Percentiles rank a stretch among this genome's conserved stretches.
Conservation (phyloP, 2,113 vertebrate species). For the Nicator chloris region DNA sequence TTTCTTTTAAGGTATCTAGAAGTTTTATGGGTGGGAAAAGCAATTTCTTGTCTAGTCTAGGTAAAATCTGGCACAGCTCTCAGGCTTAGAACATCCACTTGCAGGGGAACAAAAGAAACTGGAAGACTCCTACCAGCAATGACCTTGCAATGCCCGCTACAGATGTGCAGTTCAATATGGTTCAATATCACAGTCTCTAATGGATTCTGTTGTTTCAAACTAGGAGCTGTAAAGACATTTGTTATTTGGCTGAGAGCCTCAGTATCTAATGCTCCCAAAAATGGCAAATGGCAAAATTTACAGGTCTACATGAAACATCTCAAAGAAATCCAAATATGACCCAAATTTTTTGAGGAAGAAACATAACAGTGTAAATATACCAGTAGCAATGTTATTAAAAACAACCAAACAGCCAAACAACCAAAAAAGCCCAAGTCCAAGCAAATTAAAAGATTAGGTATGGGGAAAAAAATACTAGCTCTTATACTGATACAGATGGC, state of each 20-base stretch:
- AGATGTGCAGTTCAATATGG: background rate
- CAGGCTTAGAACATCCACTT: background rate
- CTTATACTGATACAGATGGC: background rate
- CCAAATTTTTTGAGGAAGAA: background rate
- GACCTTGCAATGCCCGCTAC: background rate
- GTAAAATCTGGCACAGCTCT: background rate
- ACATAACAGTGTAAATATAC: background rate
- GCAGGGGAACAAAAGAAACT: background rate
- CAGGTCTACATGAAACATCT: background rate
- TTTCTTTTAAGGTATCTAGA: background rate
- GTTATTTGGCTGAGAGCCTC: background rate
- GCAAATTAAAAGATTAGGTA: background rate
- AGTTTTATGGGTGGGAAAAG: background rate
- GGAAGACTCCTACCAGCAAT: background rate
- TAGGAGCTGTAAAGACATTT: background rate
- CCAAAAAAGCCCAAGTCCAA: background rate
- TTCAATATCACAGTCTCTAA: background rate
- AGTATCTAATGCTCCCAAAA: background rate
- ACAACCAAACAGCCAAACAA: background rate
- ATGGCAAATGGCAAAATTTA: background rate
- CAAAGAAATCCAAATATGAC: background rate
- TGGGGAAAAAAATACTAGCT: background rate
- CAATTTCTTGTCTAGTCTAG: background rate
- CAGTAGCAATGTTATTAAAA: background rate
- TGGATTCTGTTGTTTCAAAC: background rate